Evolutionary conservation across 2,888 invertebrate species (phyloP), one percentile per base, ranked within the genome.

Genomic region (Orthonychiurus folsomi): DNA sequence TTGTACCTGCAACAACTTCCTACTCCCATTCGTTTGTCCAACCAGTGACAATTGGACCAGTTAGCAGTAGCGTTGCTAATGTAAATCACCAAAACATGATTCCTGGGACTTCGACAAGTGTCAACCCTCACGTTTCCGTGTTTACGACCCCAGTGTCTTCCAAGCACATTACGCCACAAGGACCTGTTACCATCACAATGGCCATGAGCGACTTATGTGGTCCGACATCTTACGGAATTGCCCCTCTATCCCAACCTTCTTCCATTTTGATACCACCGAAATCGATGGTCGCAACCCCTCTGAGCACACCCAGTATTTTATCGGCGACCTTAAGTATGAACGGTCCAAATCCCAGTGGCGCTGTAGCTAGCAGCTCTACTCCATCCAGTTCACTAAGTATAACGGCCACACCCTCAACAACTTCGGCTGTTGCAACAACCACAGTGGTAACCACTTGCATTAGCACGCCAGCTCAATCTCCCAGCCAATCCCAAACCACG

Each of bases 401-500:
- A 3, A 71, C 67, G 64, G 71, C 70, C 9, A 55, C 54, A 21
- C 24, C 60, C 3, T 60, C 63, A 57, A 63, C 59, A 25, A 60
- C 60, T 52, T 26, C 61, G 1, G 23, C 66, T 54, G 55, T 59
- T 26, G 21, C 69, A 52, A 50, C 67, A 50, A 28, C 69, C 61
- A 58, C 70, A 21, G 57, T 60, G 2, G 50, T 62, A 25, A 61
- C 66, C 12, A 63, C 63, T 58, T 64, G 70, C 23, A 73, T 74
- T 37, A 62, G 74, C 1, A 66, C 70, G 50, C 73, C 74, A 27
- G 70, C 73, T 27, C 69, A 73, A 58, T 69, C 70, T n/a, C 73
- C 73, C 21, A 66, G 73, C 53, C 69, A 77, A 67, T 77, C 78
- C 47, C 69, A 76, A 67, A 77, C 20, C 9, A 21, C 78, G 0